phyloP scores from a whole-genome alignment of 2,797 vertebrate species.

The Emys orbicularis region DNA sequence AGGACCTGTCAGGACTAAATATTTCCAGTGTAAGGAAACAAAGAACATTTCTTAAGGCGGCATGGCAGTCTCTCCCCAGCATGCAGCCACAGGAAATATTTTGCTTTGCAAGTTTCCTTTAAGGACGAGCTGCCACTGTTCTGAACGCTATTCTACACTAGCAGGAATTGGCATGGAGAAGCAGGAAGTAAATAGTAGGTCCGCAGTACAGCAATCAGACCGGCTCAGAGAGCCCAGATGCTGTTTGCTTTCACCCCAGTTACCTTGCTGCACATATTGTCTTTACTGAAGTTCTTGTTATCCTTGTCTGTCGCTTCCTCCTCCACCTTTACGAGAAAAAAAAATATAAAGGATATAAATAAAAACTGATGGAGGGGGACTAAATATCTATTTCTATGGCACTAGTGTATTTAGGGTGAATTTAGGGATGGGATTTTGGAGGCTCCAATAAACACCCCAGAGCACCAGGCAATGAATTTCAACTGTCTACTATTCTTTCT shows the following conservation, averaged over 20 bases:
- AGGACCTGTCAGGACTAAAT: accelerated
- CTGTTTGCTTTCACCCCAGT: constrained; percentile 32
- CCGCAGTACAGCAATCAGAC: not conserved
- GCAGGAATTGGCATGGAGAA: not conserved
- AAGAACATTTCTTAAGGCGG: not conserved
- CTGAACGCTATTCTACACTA: not conserved
- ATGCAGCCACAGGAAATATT: not conserved
- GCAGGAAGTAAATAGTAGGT: not conserved
- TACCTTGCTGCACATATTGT: constrained; percentile 93
- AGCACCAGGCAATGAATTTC: not conserved
- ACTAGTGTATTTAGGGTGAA: not conserved
- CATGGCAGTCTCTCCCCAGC: not conserved
- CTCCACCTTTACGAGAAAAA: constrained; percentile 82
- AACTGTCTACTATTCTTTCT: not conserved
- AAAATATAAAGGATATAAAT: not conserved
- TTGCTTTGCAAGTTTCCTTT: not conserved
- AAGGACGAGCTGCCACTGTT: accelerated
- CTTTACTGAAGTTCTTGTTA: constrained; percentile 92
- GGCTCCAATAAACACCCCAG: not conserved
- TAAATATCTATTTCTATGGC: accelerated
- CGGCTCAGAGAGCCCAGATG: not conserved
- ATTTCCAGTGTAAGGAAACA: not conserved
- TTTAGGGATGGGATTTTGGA: not conserved
- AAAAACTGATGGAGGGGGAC: not conserved
- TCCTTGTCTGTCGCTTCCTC: constrained; percentile 90